Evolutionary conservation across 2,113 vertebrate species (phyloP).

Genomic region (Porphyrio hochstetteri): DNA sequence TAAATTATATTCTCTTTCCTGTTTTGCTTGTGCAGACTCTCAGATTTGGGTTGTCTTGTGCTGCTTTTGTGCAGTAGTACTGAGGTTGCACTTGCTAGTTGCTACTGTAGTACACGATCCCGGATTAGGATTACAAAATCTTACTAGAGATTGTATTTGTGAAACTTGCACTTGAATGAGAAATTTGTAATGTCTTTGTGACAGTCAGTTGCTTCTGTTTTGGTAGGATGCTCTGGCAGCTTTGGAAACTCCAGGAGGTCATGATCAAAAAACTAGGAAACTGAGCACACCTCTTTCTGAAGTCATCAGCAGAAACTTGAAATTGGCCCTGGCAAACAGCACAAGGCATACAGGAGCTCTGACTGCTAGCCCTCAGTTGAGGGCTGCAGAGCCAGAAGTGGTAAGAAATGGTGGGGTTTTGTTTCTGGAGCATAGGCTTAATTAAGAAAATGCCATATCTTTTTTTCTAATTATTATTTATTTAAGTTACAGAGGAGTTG

Average conservation of each 20-base stretch:
- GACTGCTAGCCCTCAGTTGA: conserved; percentile 85
- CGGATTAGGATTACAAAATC: neutral
- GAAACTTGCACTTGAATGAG: neutral
- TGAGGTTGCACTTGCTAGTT: neutral
- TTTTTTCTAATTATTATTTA: no score
- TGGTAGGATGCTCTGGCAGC: conserved; percentile 87
- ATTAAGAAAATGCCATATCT: neutral
- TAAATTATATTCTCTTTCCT: neutral
- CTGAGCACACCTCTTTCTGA: conserved; percentile 89
- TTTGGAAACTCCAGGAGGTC: conserved; percentile 84
- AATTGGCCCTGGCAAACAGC: conserved; percentile 90
- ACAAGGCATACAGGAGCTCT: conserved; percentile 68
- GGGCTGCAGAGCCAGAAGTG: conserved; percentile 13
- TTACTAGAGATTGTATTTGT: neutral
- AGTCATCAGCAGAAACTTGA: conserved; percentile 88
- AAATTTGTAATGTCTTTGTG: neutral
- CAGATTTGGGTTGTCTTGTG: neutral
- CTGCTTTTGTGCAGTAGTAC: neutral
- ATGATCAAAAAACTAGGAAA: conserved; percentile 69
- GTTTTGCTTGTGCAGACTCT: neutral
- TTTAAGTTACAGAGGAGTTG: neutral
- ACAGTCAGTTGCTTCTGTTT: neutral
- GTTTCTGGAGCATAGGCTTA: neutral
- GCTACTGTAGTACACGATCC: neutral
- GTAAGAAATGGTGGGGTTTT: conserved; percentile 38